Evolutionary conservation across 1,140 invertebrate genomes (phyloP).

Genomic region (Tetramorium simillimum): DNA sequence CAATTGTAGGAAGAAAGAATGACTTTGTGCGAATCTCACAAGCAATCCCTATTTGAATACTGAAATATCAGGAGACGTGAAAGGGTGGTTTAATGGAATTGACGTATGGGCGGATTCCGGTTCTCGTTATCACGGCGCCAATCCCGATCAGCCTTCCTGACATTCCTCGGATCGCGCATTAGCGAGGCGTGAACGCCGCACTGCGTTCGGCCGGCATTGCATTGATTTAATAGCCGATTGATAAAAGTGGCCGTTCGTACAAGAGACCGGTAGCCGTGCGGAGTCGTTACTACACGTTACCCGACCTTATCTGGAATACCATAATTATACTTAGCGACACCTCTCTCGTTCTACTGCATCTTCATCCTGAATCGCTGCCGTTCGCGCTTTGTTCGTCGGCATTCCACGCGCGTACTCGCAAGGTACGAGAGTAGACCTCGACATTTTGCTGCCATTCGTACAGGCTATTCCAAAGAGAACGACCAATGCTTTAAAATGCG

Average conservation of each 20-base stretch:
- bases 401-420: conserved; percentile 25
- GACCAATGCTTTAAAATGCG: not conserved
- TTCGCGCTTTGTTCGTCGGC: conserved; percentile 26
- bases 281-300: conserved; percentile 33
- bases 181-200: conserved; percentile 50
- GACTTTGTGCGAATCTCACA: not conserved
- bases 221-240: conserved; percentile 54
- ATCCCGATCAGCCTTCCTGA: conserved; percentile 53
- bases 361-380: conserved; percentile 44
- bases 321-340: conserved; percentile 58
- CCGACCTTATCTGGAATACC: conserved; percentile 65
- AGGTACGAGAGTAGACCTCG: conserved; percentile 6
- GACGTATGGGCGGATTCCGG: conserved; percentile 19
- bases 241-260: conserved; percentile 50
- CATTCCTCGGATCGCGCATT: conserved; percentile 61
- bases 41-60: conserved; percentile 16
- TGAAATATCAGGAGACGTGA: conserved; percentile 15
- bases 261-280: conserved; percentile 27
- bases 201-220: conserved; percentile 13
- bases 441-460: conserved; percentile 3
- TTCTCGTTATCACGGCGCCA: conserved; percentile 59
- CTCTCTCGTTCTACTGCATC: conserved; percentile 52
- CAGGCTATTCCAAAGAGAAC: not conserved
- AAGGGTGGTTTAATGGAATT: conserved; percentile 23
- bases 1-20: not conserved